These are phyloP conservation scores for Fistularia tabacaria DNA, from an alignment of 2,797 vertebrate species.

Conservation along the genomic window DNA sequence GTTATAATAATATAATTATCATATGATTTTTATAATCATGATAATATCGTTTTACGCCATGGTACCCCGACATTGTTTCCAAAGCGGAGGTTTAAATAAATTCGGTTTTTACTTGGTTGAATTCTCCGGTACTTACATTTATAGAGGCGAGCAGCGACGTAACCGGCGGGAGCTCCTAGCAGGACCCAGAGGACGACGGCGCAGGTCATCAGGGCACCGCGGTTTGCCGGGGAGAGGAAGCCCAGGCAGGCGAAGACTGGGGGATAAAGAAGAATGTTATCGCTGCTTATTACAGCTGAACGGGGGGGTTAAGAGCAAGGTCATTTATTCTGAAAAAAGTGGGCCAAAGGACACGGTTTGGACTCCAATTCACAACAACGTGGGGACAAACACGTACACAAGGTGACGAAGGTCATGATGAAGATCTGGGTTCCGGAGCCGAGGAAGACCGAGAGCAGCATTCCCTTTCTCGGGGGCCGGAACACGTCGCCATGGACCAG, in stretches of 20 bases:
- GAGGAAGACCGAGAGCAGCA: conserved; percentile 88
- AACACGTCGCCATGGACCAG: conserved; percentile 88
- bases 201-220: conserved; percentile 87
- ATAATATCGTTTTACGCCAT: no score
- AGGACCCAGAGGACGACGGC: conserved; percentile 87
- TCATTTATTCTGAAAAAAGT: background rate
- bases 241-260: conserved; percentile 95
- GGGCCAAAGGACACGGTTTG: no score
- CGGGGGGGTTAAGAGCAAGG: no score
- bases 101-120: conserved; percentile 70
- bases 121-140: conserved; percentile 48
- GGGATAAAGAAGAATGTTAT: conserved; percentile 15
- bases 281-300: background rate
- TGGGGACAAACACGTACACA: conserved; percentile 88
- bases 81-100: background rate
- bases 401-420: conserved; percentile 91
- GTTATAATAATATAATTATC: no score
- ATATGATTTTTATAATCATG: no score
- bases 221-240: conserved; percentile 94
- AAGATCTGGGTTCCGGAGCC: conserved; percentile 92
- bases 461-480: conserved; percentile 83
- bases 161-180: conserved; percentile 86
- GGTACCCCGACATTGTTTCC: no score
- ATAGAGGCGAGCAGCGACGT: conserved; percentile 86
- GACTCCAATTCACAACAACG: background rate